Conservation (phyloP, 1,140 invertebrate species). For the Trichonephila clavipes region DNA sequence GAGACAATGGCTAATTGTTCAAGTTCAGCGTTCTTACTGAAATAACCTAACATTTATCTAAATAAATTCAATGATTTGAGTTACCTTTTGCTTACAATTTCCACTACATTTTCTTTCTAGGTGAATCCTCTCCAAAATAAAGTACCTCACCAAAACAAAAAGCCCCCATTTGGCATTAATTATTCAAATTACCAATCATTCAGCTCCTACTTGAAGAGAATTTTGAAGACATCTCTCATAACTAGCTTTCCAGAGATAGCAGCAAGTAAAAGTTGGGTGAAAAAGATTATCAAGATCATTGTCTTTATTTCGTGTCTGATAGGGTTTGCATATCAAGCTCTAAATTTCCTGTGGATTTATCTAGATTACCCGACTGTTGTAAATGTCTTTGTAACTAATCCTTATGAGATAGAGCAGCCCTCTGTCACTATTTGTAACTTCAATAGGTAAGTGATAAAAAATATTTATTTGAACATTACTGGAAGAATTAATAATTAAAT, state of each 20-base stretch:
- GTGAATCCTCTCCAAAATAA: no score
- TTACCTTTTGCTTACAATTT: no score
- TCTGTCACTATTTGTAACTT: constrained; percentile 59
- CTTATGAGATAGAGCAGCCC: constrained; percentile 52
- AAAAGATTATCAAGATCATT: constrained; percentile 34
- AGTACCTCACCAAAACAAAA: neutral
- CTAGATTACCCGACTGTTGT: constrained; percentile 57
- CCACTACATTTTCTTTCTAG: no score
- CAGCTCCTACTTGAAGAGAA: neutral
- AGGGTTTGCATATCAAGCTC: constrained; percentile 55
- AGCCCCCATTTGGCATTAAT: neutral
- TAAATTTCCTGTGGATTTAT: constrained; percentile 40
- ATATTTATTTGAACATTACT: no score
- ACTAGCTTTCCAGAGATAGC: constrained; percentile 68
- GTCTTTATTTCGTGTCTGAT: constrained; percentile 48
- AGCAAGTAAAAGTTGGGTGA: constrained; percentile 12
- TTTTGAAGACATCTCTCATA: constrained; percentile 52
- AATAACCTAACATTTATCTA: no score
- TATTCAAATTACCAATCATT: constrained; percentile 30
- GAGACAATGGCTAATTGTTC: no score
- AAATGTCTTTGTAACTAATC: constrained; percentile 41
- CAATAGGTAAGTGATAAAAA: constrained; percentile 35
- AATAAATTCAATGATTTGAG: no score
- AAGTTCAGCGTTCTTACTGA: no score
- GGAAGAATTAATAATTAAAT: no score